Conservation (phyloP, 2,888 invertebrate genomes). For the Microplitis deprimator region DNA sequence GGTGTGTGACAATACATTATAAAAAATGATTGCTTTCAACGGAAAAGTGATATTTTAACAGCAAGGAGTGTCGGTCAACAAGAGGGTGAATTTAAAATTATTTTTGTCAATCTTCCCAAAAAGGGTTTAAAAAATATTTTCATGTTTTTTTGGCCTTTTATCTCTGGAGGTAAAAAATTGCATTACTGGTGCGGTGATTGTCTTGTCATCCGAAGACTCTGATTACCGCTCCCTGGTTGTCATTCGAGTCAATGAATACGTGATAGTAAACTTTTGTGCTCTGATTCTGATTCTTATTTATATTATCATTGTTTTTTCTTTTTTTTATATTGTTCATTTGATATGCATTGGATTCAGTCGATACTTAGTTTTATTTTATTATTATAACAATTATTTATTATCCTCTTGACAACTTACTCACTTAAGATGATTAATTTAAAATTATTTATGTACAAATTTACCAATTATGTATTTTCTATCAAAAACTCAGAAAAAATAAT, state of each 20-base stretch:
- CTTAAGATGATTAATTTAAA: too few relatives aligned
- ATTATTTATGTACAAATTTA: too few relatives aligned
- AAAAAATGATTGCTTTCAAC: conserved; percentile 7
- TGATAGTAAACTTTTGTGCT: conserved; percentile 3
- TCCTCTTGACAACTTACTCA: too few relatives aligned
- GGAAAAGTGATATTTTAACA: conserved; percentile 9
- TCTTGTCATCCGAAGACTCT: conserved; percentile 9
- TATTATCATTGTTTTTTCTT: not conserved
- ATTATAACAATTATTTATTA: too few relatives aligned
- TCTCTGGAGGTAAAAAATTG: not conserved
- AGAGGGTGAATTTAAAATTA: not conserved
- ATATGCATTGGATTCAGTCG: not conserved
- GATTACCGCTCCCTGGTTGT: conserved; percentile 2
- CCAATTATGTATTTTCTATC: too few relatives aligned
- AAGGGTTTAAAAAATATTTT: not conserved
- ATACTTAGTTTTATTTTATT: not conserved
- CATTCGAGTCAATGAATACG: conserved; percentile 8
- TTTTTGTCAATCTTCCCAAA: not conserved
- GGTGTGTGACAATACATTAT: conserved; percentile 10
- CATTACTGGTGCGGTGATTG: not conserved
- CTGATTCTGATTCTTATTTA: conserved; percentile 1
- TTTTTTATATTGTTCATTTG: not conserved
- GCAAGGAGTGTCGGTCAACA: conserved; percentile 8
- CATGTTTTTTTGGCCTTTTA: not conserved
- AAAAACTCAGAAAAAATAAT: too few relatives aligned